These are phyloP conservation scores for Drosophila helvetica DNA, from an alignment of 2,888 invertebrate species.

Conservation along the genomic window DNA sequence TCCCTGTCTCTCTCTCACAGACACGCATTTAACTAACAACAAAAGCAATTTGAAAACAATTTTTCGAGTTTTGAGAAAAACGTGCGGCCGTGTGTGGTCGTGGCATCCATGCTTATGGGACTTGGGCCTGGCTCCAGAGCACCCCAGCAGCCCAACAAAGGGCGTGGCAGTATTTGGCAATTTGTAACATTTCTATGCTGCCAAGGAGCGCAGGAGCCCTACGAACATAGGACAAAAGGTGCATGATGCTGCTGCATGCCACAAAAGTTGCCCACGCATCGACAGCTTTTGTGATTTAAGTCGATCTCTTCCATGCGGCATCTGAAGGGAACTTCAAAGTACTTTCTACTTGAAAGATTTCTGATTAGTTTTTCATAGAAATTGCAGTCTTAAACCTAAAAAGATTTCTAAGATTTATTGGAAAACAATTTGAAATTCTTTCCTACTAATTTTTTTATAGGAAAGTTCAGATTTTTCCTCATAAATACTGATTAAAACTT, in stretches of 20 bases:
- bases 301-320: neutral
- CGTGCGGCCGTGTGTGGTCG: conserved; percentile 40
- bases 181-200: conserved; percentile 42
- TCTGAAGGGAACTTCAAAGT: neutral
- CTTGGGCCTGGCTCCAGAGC: conserved; percentile 2
- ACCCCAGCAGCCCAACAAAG: conserved; percentile 4
- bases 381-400: neutral
- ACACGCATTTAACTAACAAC: conserved; percentile 50
- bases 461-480: too few species aligned
- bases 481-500: too few species aligned
- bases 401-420: too few species aligned
- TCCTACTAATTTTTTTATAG: too few species aligned
- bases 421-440: too few species aligned
- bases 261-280: conserved; percentile 28
- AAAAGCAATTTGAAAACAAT: conserved; percentile 60
- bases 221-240: conserved; percentile 23
- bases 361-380: neutral
- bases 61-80: conserved; percentile 45
- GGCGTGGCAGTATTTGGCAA: conserved; percentile 47
- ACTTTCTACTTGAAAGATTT: neutral
- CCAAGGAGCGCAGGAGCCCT: conserved; percentile 10
- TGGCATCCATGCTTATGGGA: conserved; percentile 38
- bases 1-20: conserved; percentile 8
- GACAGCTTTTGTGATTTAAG: conserved; percentile 35
- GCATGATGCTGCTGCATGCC: conserved; percentile 13